Evolutionary conservation across 1,140 invertebrate genomes (phyloP), one percentile per base, ranked within the genome.

Genomic region (Cephus cinctus): DNA sequence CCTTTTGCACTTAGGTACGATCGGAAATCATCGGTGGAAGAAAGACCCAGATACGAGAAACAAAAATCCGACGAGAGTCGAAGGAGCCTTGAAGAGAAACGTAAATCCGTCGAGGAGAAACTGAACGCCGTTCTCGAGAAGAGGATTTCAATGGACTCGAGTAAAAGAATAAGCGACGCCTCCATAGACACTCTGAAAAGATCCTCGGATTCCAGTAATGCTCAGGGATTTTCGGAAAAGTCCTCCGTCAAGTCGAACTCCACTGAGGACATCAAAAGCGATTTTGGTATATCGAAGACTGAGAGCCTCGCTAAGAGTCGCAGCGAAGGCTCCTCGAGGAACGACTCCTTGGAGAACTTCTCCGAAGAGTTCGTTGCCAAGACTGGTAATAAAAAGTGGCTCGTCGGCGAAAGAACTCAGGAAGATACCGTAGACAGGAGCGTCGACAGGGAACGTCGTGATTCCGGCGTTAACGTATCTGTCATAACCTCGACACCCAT

Each of bases 61-160:
- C 59, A 56, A 30, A 31, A 47, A 32, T 38, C 47, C 5, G 57
- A 64, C 25, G 59, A 45, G 3, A 62, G 42, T 34, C 56, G 47
- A 0, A 69, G 68, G 11, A 73, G 58, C 39, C 53, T 76, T 12
- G 66, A 76, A 5, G 61, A 71, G 9, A 77, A 75, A 22, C 67
- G 73, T 5, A 71, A 65, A 47, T 73, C 73, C 0, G 69, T 77
- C 0, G 75, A 76, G 42, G 71, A 75, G 1, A 75, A 75, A 45
- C 35, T 77, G 0, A 77, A 73, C n/a, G 73, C 73, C 4, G 67
- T 77, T 5, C 57, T 77, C 4, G 75, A 75, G 25, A 76, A 69
- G 36, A 67, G 71, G 35, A 56, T 75, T 16, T 68, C 63, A 0
- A 69, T 70, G 44, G 70, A 72, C 4, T 30, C 52, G 2, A 62